Base-by-base conservation (phyloP, 1,140 invertebrate genomes). In the Adoxophyes honmai region DNA sequence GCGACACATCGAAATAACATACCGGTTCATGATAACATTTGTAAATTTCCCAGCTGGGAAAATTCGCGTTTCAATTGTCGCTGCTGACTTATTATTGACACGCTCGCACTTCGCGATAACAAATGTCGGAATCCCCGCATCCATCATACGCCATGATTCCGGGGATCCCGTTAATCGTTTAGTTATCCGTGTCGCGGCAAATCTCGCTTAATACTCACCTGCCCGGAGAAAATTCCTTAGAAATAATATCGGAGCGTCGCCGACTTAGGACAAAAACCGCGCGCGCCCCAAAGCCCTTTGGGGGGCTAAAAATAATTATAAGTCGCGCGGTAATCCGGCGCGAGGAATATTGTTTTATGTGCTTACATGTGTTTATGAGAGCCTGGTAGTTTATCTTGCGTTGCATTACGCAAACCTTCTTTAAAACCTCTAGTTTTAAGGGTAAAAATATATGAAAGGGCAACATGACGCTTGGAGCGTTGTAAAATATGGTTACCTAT, bases 221-320 rank as follows among this genome's bases (percentile, higher is more conserved):
- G 53, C 55, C 53, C 68, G 66, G 60, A 69, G 68, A 64, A 73
- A 70, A 65, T 68, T 68, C 70, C 67, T 64, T 69, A 74, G 71
- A 73, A 79, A 80, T 81, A 77, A 84, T 84, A 84, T 84, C 81
- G 77, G 81, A 78, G 78, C 74, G 72, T 70, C 69, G 71, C 68
- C 35, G 55, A 53, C 68, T 74, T 60, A 66, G 62, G 64, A 73
- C 76, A 81, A 83, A 83, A 78, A 76, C 80, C 65, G 75, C 77
- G 74, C 68, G 75, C 73, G 77, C 73, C 78, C 71, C 75, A 81
- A 80, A 81, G 77, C 77, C 73, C 71, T 75, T 81, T 70, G 55
- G 70, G 80, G 78, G 81, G 81, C 78, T 81, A 84, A 84, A 84
- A 82, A 84, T 84, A 84, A 82, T 82, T 81, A 81, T 79, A 81